These are phyloP conservation scores for Platycheirus rosarum DNA, from an alignment of 2,888 invertebrate genomes.

Conservation along the genomic window DNA sequence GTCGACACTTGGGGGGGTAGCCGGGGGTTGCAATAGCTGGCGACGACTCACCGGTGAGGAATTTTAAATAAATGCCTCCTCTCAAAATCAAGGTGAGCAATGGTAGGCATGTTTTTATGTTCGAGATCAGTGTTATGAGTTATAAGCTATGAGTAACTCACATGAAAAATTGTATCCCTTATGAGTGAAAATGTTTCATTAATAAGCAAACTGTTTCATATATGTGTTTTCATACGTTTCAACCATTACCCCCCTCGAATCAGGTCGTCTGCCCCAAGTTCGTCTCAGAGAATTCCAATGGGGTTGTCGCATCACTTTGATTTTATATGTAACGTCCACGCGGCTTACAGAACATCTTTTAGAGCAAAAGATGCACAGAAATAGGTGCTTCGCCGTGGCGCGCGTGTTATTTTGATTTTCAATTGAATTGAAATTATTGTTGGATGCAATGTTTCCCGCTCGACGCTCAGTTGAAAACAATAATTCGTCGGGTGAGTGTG, in stretches of 20 bases:
- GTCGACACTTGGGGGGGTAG: constrained; percentile 45
- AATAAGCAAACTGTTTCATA: constrained; percentile 49
- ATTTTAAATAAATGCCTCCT: constrained; percentile 40
- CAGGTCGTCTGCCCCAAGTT: background rate
- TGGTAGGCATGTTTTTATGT: constrained; percentile 35
- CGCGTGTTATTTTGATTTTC: constrained; percentile 26
- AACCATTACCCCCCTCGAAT: background rate
- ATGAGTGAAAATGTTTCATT: constrained; percentile 34
- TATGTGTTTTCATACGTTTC: background rate
- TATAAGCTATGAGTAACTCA: no score
- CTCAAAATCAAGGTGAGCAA: constrained; percentile 58
- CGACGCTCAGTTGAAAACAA: constrained; percentile 65
- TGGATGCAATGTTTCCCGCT: constrained; percentile 52
- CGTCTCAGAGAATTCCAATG: constrained; percentile 19
- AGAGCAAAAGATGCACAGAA: constrained; percentile 12
- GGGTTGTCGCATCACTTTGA: constrained; percentile 57
- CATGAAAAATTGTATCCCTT: constrained; percentile 25
- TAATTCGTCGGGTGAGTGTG: constrained; percentile 62
- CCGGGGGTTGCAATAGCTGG: constrained; percentile 10
- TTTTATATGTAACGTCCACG: no score
- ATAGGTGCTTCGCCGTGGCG: constrained; percentile 42
- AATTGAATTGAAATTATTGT: constrained; percentile 64
- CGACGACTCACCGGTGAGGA: constrained; percentile 50
- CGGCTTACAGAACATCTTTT: constrained; percentile 14
- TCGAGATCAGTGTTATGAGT: constrained; percentile 29